Conservation (phyloP, 2,797 vertebrate genomes). For the Yasuhikotakia modesta region DNA sequence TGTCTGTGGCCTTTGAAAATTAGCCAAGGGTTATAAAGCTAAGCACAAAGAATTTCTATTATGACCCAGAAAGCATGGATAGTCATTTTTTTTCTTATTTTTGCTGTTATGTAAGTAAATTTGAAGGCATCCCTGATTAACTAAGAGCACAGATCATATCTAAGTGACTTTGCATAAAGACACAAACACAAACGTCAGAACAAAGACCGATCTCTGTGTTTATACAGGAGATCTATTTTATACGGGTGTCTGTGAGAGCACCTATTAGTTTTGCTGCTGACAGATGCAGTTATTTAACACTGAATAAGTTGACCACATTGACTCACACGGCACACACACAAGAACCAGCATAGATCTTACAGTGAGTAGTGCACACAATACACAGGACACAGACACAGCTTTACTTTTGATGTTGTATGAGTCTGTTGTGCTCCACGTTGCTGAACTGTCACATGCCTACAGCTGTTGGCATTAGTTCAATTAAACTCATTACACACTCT, state of each 20-base stretch:
- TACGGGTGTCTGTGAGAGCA: conserved; percentile 44
- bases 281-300: conserved; percentile 62
- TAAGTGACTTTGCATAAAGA: conserved; percentile 45
- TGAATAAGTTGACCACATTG: conserved; percentile 55
- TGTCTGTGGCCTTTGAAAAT: neutral
- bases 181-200: conserved; percentile 53
- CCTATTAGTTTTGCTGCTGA: conserved; percentile 37
- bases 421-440: conserved; percentile 49
- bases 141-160: conserved; percentile 36
- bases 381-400: conserved; percentile 46
- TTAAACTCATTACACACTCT: conserved; percentile 60
- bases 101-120: conserved; percentile 1
- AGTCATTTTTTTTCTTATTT: neutral
- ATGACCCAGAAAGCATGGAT: neutral
- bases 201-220: conserved; percentile 57
- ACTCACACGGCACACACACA: conserved; percentile 51
- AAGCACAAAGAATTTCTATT: neutral
- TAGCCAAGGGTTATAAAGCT: neutral
- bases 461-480: conserved; percentile 49
- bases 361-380: conserved; percentile 56
- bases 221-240: conserved; percentile 33
- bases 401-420: conserved; percentile 19
- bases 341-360: conserved; percentile 51
- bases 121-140: conserved; percentile 43
- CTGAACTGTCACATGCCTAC: conserved; percentile 28